Base-by-base conservation (phyloP, 1,140 invertebrate genomes). In the Brachionus manjavacas region DNA sequence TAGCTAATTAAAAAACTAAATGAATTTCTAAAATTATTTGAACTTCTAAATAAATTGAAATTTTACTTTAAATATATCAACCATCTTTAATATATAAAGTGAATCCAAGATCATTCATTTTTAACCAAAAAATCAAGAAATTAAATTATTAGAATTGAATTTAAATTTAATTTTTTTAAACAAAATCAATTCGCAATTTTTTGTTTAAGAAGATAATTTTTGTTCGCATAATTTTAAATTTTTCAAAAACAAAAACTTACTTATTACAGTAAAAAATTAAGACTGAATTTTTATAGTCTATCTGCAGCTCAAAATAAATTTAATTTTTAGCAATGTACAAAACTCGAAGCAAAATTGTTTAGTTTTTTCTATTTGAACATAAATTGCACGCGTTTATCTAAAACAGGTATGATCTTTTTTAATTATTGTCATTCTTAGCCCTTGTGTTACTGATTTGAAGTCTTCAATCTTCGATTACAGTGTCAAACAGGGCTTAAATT, bases 401-500 rank as follows among this genome's bases (percentile, higher is more conserved):
- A 60, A 60, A 20, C 52, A 60, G 52, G 52, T 60, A 60, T 20
- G 52, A 60, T 20, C 2, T 60, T 23, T 60, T 52, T 0, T 60
- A 60, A 20, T 20, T 60, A 20, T 9, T 60, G 20, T 25, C 52
- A 9, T 20, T 20, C 16, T 16, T 81, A 81, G 79, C 79, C 79
- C 39, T 64, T 68, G 79, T 81, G 79, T 81, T 81, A 81, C 79
- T 81, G 60, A 55, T 68, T 23, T 46, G 55, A 25, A 20, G 79
- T 20, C 66, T n/a, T 43, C 12, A 81, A 35, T 81, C 20, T 39
- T 68, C 35, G 25, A 46, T 64, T 60, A 25, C 60, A 81, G 79
- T 6, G 79, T 81, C 79, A 81, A 81, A 81, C 20, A 64, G 52
- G 79, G 79, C 79, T 64, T 43, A 81, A 81, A 81, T 60, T 68